These are phyloP conservation scores for Xiphydria camelus DNA, from an alignment of 2,888 invertebrate species.

Conservation along the genomic window DNA sequence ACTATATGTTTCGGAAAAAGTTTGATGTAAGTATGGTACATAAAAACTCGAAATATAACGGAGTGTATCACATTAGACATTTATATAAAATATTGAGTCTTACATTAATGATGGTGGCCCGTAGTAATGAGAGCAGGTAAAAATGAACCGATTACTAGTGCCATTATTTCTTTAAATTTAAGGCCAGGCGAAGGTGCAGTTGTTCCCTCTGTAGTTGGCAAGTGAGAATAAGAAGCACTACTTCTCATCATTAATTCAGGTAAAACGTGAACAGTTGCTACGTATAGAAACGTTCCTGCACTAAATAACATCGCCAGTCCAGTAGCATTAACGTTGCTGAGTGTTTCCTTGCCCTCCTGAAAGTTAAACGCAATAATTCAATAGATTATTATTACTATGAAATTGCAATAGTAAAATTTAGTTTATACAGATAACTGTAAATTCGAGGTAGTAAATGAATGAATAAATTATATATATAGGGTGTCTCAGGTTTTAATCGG, in stretches of 20 bases:
- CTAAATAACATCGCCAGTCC: slow-evolving; percentile 98
- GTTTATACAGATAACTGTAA: slow-evolving; percentile 2
- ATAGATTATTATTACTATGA: too few relatives aligned
- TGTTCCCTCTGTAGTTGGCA: slow-evolving; percentile 52
- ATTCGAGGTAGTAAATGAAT: neutral
- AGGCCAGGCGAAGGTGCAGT: slow-evolving; percentile 62
- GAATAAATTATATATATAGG: neutral
- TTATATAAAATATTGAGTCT: too few relatives aligned
- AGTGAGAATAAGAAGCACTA: slow-evolving; percentile 56
- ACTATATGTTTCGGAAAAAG: too few relatives aligned
- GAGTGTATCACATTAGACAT: too few relatives aligned
- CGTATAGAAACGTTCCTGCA: slow-evolving; percentile 98
- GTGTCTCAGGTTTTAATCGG: too few relatives aligned
- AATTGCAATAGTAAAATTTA: slow-evolving; percentile 8
- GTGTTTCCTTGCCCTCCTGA: slow-evolving; percentile 87
- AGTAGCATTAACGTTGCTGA: slow-evolving; percentile 89
- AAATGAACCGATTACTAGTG: slow-evolving; percentile 84
- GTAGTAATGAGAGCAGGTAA: slow-evolving; percentile 88
- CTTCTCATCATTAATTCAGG: slow-evolving; percentile 82
- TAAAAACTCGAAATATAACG: too few relatives aligned
- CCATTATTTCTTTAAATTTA: slow-evolving; percentile 76
- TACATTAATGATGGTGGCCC: slow-evolving; percentile 84
- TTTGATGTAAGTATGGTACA: too few relatives aligned
- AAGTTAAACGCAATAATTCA: too few relatives aligned
- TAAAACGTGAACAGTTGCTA: slow-evolving; percentile 97